These are phyloP conservation scores for Oreochromis tanganicae DNA, from an alignment of 2,113 vertebrate species.

Conservation along the genomic window DNA sequence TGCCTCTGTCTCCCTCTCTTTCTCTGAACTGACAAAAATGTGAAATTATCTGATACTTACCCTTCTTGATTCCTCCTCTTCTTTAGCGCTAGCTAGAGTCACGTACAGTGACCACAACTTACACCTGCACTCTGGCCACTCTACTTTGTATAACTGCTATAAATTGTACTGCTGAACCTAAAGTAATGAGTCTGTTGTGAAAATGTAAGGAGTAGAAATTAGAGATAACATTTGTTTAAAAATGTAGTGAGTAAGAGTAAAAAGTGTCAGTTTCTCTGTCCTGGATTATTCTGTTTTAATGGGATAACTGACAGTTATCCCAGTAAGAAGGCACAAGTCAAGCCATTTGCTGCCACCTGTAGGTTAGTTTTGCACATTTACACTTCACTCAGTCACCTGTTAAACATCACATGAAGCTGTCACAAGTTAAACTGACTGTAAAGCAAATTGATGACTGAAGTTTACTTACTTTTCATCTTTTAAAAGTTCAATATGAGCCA, in stretches of 20 bases:
- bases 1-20: neutral
- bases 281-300: neutral
- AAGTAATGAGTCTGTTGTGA: neutral
- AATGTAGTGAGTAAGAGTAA: neutral
- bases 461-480: neutral
- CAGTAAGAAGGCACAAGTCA: neutral
- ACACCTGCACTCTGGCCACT: too few species aligned
- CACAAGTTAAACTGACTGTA: neutral
- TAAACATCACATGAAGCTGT: neutral
- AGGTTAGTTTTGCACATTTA: neutral
- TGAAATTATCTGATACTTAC: neutral
- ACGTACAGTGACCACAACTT: neutral
- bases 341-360: constrained; percentile 19
- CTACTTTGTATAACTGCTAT: neutral
- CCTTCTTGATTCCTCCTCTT: neutral
- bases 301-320: neutral
- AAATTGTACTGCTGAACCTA: neutral
- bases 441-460: neutral
- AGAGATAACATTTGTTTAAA: neutral
- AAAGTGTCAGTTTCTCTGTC: neutral
- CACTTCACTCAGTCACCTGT: neutral
- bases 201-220: neutral
- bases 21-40: neutral
- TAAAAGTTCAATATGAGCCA: neutral
- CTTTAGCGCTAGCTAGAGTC: neutral